Conservation (phyloP, 2,888 invertebrate genomes). For the Argynnis bischoffii region DNA sequence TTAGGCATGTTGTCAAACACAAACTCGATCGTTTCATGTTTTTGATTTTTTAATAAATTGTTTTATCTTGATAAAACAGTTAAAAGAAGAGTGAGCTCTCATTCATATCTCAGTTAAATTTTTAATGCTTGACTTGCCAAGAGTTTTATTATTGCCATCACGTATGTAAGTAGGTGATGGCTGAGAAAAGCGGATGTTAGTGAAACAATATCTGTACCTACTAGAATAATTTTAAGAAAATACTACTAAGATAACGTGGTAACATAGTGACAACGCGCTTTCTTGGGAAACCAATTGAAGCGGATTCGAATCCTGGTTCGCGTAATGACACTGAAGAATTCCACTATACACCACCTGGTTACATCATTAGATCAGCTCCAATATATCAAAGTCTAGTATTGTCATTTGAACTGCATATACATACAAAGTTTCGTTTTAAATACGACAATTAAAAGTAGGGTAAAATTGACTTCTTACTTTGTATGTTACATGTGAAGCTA, state of each 20-base stretch:
- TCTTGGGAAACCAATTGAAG: neutral
- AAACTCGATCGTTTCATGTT: too few relatives aligned
- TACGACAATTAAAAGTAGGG: too few relatives aligned
- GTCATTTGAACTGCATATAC: too few relatives aligned
- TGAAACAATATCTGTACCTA: slow-evolving; percentile 3
- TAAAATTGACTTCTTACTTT: too few relatives aligned
- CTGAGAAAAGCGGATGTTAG: slow-evolving; percentile 1
- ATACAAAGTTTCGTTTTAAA: too few relatives aligned
- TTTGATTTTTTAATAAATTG: neutral
- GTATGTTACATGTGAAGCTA: too few relatives aligned
- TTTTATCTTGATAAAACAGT: neutral
- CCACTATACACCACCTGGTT: too few relatives aligned
- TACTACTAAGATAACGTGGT: neutral
- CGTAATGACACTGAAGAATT: too few relatives aligned
- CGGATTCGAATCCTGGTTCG: too few relatives aligned
- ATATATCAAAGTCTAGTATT: too few relatives aligned
- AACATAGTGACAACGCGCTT: neutral
- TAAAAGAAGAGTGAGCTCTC: neutral
- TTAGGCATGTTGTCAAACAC: too few relatives aligned
- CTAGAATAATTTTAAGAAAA: neutral
- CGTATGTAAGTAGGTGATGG: slow-evolving; percentile 8
- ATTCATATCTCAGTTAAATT: neutral
- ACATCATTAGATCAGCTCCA: too few relatives aligned
- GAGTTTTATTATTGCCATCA: neutral
- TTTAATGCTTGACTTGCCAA: neutral